Evolutionary conservation across 1,140 invertebrate genomes (phyloP).

Genomic region (Bicyclus anynana): DNA sequence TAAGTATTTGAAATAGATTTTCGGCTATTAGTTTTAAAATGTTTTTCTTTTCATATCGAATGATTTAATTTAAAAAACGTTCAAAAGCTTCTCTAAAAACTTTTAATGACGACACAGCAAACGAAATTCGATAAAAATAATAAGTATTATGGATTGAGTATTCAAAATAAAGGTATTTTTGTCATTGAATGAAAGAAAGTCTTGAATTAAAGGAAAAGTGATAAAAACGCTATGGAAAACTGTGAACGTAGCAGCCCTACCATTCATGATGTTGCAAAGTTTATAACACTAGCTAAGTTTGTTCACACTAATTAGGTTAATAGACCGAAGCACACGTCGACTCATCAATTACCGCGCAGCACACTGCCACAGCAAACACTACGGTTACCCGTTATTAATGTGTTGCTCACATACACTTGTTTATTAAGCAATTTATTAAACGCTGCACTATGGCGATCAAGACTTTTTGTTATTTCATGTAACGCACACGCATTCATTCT

Average conservation of each 20-base stretch:
- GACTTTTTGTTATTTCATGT: not conserved
- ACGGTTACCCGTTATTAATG: not conserved
- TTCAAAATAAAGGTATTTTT: too few species aligned
- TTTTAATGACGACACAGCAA: too few species aligned
- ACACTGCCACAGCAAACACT: not conserved
- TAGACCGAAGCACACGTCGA: not conserved
- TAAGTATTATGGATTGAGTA: too few species aligned
- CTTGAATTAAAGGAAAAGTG: too few species aligned
- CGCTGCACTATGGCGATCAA: not conserved
- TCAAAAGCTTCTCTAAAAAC: too few species aligned
- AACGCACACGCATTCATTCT: not conserved
- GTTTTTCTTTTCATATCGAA: too few species aligned
- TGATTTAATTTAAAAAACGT: too few species aligned
- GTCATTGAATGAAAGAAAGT: too few species aligned
- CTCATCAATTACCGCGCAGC: not conserved
- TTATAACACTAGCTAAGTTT: not conserved
- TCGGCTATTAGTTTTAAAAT: too few species aligned
- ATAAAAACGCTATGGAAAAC: too few species aligned
- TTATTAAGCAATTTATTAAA: not conserved
- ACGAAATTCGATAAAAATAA: too few species aligned
- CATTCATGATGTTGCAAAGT: not conserved
- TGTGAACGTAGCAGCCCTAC: not conserved
- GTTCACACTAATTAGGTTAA: slow-evolving; percentile 2
- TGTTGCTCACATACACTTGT: not conserved
- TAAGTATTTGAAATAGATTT: too few species aligned